Percentiles rank a stretch among this genome's conserved stretches.
Conservation (phyloP, 2,797 vertebrate genomes). For the Acrossocheilus fasciatus region DNA sequence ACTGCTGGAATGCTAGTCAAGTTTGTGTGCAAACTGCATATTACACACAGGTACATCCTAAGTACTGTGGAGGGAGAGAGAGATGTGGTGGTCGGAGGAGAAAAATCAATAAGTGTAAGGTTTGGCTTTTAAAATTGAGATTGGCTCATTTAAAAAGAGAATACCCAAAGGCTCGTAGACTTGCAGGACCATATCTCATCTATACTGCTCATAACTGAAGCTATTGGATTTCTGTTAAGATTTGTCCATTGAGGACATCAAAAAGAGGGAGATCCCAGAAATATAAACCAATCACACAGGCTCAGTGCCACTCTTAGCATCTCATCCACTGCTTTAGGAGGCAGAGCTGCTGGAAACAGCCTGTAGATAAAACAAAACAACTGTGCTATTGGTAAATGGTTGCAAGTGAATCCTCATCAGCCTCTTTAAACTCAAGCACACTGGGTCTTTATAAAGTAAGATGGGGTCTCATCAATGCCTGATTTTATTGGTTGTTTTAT, state of each 20-base stretch:
- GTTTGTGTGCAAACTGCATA: not conserved
- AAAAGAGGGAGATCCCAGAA: slow-evolving; percentile 52
- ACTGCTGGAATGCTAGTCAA: not conserved
- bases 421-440: slow-evolving; percentile 15
- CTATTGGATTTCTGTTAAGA: slow-evolving; percentile 45
- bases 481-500: slow-evolving; percentile 4
- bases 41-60: slow-evolving; percentile 30
- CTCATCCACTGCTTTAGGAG: slow-evolving; percentile 1
- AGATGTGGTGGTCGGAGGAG: not conserved
- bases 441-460: slow-evolving; percentile 9
- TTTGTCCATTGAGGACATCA: slow-evolving; percentile 43
- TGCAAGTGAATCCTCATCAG: slow-evolving; percentile 12
- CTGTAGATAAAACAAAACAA: slow-evolving; percentile 27
- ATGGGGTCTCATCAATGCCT: slow-evolving; percentile 8
- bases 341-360: slow-evolving; percentile 26
- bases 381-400: not conserved
- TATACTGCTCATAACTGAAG: slow-evolving; percentile 62
- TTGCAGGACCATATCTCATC: slow-evolving; percentile 65
- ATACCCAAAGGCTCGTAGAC: slow-evolving; percentile 56
- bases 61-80: slow-evolving; percentile 1
- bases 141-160: slow-evolving; percentile 47
- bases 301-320: not conserved
- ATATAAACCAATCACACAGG: slow-evolving; percentile 9
- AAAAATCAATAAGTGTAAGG: slow-evolving; percentile 50
- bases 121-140: slow-evolving; percentile 52